Conservation (phyloP, 2,797 vertebrate species). For the Parotocinclus haroldoi region DNA sequence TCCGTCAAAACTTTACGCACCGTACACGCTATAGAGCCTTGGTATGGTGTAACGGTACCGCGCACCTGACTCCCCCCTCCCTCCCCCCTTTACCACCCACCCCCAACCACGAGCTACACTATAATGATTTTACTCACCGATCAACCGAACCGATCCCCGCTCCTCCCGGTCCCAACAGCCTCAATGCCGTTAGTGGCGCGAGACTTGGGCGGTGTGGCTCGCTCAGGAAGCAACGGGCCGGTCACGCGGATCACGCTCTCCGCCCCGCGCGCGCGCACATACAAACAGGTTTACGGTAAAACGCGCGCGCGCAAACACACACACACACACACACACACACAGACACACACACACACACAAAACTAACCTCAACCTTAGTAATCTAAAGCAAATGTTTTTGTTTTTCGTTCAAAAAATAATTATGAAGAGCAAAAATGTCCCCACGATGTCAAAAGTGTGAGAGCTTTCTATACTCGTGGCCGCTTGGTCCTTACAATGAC, state of each 20-base stretch:
- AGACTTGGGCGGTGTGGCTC: neutral
- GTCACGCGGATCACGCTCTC: slow-evolving; percentile 8
- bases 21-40: neutral
- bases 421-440: too few species aligned
- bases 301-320: neutral
- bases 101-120: neutral
- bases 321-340: neutral
- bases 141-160: neutral
- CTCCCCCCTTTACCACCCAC: neutral
- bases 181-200: neutral
- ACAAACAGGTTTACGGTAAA: neutral
- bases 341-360: neutral
- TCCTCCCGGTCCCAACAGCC: too few species aligned
- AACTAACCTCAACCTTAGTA: too few species aligned
- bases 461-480: too few species aligned
- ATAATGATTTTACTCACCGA: neutral
- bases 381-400: too few species aligned
- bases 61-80: neutral
- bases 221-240: slow-evolving; percentile 6
- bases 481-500: too few species aligned
- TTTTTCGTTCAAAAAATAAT: too few species aligned
- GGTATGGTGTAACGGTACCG: neutral
- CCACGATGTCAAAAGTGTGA: too few species aligned
- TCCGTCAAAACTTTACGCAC: slow-evolving; percentile 15
- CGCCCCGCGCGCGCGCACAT: neutral